Evolutionary conservation across 2,113 vertebrate species (phyloP), one percentile per base, ranked within the genome.

Genomic region (Canis aureus): DNA sequence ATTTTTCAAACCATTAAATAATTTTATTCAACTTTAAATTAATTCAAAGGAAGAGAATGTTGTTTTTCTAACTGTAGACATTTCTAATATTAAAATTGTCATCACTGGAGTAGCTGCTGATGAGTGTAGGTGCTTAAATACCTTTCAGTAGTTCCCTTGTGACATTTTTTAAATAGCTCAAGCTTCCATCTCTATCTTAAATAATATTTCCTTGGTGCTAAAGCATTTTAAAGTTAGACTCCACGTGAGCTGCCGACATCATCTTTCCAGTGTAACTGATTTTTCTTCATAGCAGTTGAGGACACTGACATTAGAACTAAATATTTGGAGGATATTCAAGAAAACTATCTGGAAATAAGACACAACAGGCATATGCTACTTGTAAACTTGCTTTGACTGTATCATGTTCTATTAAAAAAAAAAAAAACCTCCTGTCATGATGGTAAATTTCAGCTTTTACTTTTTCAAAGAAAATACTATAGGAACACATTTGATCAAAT

Each of bases 401-500:
- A 43, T 51, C 35, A 9, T 5, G 1, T 35, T 89, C 51, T 64
- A 4, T 10, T 25, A 55, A 67, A 80, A 69, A 19, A 51, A 91
- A 17, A 80, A 69, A 16, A 51, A 91, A 82, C 13, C 38, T 43
- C 15, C 35, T 5, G 5, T 67, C 53, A 29, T 0, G 3, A 5
- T 38, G 71, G 20, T n/a, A 67, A 43, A 29, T 53, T 20, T 71
- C 43, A 66, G 35, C 20, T 89, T 66, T n/a, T 35, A 87, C 13
- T 20, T 1, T 5, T 51, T n/a, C 5, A 22, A 20, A 88, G 81
- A 23, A 67, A 64, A 93, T 67, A n/a, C 27, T 62, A 15, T 94
- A n/a, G 81, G 73, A 66, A 71, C 17, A 79, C 71, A 74, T 66
- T 96, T 90, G 38, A 35, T 67, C 69, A 83, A 93, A 83, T 7